Conservation (phyloP, 35 echinoderm and acorn worm species). For the Anneissia japonica region DNA sequence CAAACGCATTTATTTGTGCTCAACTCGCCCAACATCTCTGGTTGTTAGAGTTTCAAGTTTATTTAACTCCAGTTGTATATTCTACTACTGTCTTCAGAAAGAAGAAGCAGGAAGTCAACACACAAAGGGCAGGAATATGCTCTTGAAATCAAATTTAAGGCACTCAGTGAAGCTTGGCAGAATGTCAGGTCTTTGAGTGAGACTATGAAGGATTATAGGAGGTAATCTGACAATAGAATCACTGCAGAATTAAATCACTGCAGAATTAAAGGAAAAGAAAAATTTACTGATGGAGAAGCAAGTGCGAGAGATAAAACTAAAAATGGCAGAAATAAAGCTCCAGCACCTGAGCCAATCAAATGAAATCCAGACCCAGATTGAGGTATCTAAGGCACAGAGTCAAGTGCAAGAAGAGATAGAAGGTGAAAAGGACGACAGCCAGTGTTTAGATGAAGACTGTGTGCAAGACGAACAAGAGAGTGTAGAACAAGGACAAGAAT, state of each 20-base stretch:
- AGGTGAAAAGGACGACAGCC: neutral
- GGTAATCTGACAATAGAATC: too few species aligned
- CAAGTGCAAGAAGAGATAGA: constrained; percentile 32
- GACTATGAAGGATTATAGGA: too few species aligned
- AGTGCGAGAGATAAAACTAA: constrained; percentile 22
- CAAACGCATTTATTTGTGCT: neutral
- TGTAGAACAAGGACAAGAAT: too few species aligned
- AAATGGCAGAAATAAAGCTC: constrained; percentile 19
- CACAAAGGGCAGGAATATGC: neutral
- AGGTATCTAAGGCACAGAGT: constrained; percentile 4
- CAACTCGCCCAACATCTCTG: neutral
- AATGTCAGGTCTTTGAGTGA: too few species aligned
- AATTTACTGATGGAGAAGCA: constrained; percentile 5
- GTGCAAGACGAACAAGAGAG: too few species aligned
- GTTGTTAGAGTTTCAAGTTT: neutral
- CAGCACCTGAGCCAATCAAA: constrained; percentile 6
- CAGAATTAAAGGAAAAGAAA: neutral
- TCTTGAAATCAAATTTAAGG: neutral
- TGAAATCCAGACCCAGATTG: constrained; percentile 7
- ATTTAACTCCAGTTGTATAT: too few species aligned
- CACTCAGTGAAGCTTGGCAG: neutral
- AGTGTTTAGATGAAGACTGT: too few species aligned
- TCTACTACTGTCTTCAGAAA: neutral
- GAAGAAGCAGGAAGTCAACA: neutral
- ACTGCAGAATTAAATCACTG: neutral